Evolutionary conservation across 2,888 invertebrate genomes (phyloP), one percentile per base, ranked within the genome.

Genomic region (Hoplodrina ambigua): DNA sequence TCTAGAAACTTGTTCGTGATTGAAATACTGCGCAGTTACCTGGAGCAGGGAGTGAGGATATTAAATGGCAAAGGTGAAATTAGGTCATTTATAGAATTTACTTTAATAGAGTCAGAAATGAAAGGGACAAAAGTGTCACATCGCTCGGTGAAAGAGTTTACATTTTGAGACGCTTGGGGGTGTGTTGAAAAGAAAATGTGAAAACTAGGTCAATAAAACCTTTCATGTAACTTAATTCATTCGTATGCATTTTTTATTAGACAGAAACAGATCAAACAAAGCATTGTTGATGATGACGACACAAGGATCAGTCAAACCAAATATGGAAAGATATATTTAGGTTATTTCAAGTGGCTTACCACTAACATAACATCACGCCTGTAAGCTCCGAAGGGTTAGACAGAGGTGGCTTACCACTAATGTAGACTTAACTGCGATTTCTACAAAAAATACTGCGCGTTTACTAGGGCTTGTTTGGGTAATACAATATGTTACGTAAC

Each of bases 1-100:
- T 84, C 83, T 84, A 84, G 81, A 83, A 78, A 70, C 75, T 55
- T 63, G 62, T 72, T 75, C 74, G 67, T 58, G 71, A 69, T 56
- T 63, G 69, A 72, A 74, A 79, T 83, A 73, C 65, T 72, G 77
- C 83, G 84, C 76, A 83, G 69, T 80, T 80, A 63, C 72, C 72
- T 55, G 58, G 30, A 52, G 49, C 57, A 54, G 49, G 46, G 72
- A 72, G 75, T n/a, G 55, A 58, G 17, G 30, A 19, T 33, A 54
- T 30, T 20, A 54, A 33, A 19, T 13, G 30, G 13, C 49, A 46
- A 33, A 25, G 6, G 17, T 1, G 54, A 49, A 63, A 67, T 56
- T 72, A 50, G 69, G 74, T 63, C 55, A 74, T 61, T 69, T 69
- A 33, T 15, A 19, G 19, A 57, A 53, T 19, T 20, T 11, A 25